Conservation (phyloP, 2,888 invertebrate genomes). For the Noctua janthe region DNA sequence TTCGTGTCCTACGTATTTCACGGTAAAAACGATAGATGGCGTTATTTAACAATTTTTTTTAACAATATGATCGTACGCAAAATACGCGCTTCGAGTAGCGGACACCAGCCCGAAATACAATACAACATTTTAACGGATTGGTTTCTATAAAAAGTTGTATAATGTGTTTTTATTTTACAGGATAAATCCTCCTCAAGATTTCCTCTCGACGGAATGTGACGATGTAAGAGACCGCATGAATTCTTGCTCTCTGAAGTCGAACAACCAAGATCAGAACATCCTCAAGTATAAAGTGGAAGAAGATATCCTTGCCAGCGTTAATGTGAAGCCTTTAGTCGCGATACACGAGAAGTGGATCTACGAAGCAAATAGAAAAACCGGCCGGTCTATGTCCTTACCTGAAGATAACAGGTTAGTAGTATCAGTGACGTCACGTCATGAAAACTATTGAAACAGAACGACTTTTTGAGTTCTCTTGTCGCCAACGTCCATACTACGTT, state of each 20-base stretch:
- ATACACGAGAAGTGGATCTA: constrained; percentile 88
- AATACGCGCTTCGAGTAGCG: background rate
- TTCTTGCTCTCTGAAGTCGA: constrained; percentile 75
- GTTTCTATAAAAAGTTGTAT: background rate
- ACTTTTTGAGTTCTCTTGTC: fast-evolving
- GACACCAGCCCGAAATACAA: background rate
- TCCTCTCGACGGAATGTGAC: constrained; percentile 72
- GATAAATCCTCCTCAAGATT: constrained; percentile 72
- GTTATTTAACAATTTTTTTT: background rate
- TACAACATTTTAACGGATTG: background rate
- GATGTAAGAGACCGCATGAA: constrained; percentile 71
- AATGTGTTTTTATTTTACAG: constrained; percentile 58
- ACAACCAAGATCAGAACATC: constrained; percentile 60
- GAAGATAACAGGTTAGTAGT: constrained; percentile 81
- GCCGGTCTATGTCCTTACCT: constrained; percentile 83
- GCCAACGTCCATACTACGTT: constrained; percentile 85
- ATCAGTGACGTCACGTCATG: constrained; percentile 32
- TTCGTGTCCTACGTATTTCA: background rate
- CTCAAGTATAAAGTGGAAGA: constrained; percentile 75
- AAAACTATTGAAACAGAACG: background rate
- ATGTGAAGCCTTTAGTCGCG: constrained; percentile 87
- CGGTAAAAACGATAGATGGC: constrained; percentile 27
- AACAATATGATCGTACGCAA: background rate
- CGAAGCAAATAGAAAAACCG: constrained; percentile 84
- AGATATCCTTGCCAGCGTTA: constrained; percentile 80